A percentile compares a stretch with the other conserved stretches of the same genome.
Conservation (phyloP, 2,113 vertebrate species). For the Cepphus grylle region DNA sequence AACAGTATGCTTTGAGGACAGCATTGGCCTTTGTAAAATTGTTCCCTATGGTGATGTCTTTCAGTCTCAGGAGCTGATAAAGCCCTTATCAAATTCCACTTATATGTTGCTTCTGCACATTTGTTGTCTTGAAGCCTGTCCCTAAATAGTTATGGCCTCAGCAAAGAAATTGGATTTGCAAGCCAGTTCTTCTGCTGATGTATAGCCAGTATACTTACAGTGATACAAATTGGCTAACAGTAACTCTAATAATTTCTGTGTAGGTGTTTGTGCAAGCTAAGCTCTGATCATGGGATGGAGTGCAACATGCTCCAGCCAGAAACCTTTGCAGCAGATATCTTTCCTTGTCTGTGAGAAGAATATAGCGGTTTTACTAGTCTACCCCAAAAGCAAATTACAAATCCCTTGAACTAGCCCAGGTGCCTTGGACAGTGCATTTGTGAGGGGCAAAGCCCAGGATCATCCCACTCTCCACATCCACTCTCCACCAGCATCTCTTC, state of each 20-base stretch:
- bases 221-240: neutral
- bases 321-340: neutral
- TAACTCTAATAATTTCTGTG: neutral
- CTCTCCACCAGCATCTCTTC: neutral
- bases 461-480: neutral
- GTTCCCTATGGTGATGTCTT: neutral
- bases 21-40: neutral
- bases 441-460: neutral
- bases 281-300: neutral
- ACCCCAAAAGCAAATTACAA: neutral
- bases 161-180: neutral
- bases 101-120: neutral
- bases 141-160: neutral
- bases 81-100: neutral
- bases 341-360: neutral
- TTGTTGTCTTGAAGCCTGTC: neutral
- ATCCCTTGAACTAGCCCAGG: neutral
- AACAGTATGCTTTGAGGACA: neutral
- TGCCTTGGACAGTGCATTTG: neutral
- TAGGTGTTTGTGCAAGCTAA: neutral
- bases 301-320: fast-evolving
- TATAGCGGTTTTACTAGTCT: neutral
- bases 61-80: neutral
- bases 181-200: neutral
- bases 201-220: neutral